These are phyloP conservation scores for Mantis religiosa DNA, from an alignment of 2,888 invertebrate species.

Conservation along the genomic window DNA sequence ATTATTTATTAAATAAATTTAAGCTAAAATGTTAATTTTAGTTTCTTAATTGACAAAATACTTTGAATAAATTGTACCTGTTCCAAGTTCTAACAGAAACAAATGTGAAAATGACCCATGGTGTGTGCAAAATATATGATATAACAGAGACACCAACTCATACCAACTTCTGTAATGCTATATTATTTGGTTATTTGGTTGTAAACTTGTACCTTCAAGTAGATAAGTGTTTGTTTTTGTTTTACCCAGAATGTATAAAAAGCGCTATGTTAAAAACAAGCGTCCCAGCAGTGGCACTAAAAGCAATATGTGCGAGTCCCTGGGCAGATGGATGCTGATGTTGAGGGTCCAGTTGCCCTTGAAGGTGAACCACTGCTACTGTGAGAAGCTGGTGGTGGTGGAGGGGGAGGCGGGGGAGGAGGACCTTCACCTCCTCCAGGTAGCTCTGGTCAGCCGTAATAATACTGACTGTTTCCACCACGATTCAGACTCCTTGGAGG, in stretches of 20 bases:
- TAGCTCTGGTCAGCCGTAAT: slow-evolving; percentile 64
- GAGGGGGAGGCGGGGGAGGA: slow-evolving; percentile 17
- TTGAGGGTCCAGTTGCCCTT: slow-evolving; percentile 7
- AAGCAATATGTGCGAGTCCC: slow-evolving; percentile 57
- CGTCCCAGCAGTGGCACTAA: slow-evolving; percentile 39
- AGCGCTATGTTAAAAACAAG: background rate
- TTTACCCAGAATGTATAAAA: background rate
- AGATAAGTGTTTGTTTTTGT: background rate
- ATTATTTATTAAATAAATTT: background rate
- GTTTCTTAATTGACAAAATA: background rate
- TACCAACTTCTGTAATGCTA: background rate
- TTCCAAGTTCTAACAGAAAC: background rate
- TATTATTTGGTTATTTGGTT: background rate
- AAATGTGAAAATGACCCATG: background rate
- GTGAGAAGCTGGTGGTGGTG: slow-evolving; percentile 4
- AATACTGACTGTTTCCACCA: slow-evolving; percentile 63
- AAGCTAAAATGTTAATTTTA: background rate
- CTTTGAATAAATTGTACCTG: background rate
- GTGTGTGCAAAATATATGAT: background rate
- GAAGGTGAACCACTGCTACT: background rate
- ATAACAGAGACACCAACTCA: background rate
- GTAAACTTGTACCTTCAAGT: background rate
- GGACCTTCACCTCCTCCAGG: slow-evolving; percentile 3
- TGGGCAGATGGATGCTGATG: slow-evolving; percentile 42
- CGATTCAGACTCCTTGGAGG: slow-evolving; percentile 60